Evolutionary conservation across 2,113 vertebrate genomes (phyloP), one percentile per base, ranked within the genome.

Genomic region (Damaliscus lunatus): DNA sequence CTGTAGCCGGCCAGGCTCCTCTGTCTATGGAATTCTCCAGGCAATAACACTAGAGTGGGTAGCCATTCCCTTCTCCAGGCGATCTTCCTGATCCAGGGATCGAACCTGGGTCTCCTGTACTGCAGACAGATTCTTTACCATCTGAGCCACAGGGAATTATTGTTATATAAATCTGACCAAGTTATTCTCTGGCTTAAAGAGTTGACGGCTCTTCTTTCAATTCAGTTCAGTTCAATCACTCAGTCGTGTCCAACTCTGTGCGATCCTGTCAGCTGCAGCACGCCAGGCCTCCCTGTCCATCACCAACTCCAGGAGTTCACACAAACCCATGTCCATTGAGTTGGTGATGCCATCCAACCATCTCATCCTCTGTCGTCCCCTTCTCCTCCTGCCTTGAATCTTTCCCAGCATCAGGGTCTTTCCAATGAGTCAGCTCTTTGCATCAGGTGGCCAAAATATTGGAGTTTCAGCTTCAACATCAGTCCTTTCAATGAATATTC

Each of bases 181-280:
- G 43, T 85, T 62, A 96, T 31, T 90, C 10, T 55, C 21, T 5
- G 88, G 8, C 50, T 97, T 97, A 53, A 90, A 90, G 93, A 96
- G n/a, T 16, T 15, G 50, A 60, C 40, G 43, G n/a, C 14, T 97
- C 77, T 91, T 95, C 81, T 90, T 94, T 40, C n/a, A 71, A 10
- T 40, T 71, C 67, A 71, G n/a, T 40, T 40, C 9, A 71, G 67
- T 71, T 71, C 67, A 19, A 19, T 67, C 33, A n/a, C 33, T 71
- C n/a, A 71, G 64, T 36, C 0, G 16, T 71, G 19, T 71, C 64
- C 33, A n/a, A 36, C n/a, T 67, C 64, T 36, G 17, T 67, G 16
- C 1, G 1, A 67, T 19, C 71, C 36, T n/a, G n/a, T n/a, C n/a
- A n/a, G n/a, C n/a, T n/a, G n/a, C 33, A 40, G 36, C 36, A 40